Evolutionary conservation across 2,888 invertebrate genomes (phyloP).

Genomic region (Caradrina clavipalpis): DNA sequence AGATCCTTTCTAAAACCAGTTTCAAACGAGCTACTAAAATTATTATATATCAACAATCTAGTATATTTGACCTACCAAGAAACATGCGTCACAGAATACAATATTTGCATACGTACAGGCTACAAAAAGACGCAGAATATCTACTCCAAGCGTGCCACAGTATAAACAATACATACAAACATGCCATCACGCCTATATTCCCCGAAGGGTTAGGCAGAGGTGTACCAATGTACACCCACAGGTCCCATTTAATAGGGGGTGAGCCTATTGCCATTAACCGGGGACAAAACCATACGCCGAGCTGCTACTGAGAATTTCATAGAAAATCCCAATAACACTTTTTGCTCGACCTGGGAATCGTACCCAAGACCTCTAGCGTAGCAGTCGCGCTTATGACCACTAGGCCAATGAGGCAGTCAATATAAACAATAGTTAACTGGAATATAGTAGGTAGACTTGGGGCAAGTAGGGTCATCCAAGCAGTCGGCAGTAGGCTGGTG

Average conservation of each 20-base stretch:
- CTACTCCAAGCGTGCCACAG: slow-evolving; percentile 41
- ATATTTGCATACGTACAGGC: slow-evolving; percentile 12
- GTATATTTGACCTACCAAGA: background rate
- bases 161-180: slow-evolving; percentile 66
- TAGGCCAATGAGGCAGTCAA: no score
- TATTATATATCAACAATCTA: background rate
- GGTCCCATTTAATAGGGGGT: no score
- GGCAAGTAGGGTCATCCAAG: slow-evolving; percentile 9
- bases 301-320: no score
- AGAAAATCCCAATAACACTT: no score
- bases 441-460: slow-evolving; percentile 45
- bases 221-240: no score
- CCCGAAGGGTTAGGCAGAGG: no score
- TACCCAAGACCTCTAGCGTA: no score
- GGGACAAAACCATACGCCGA: no score
- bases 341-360: no score
- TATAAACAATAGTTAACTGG: slow-evolving; percentile 63
- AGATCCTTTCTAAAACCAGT: background rate
- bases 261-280: no score
- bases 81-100: slow-evolving; percentile 19
- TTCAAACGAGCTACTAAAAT: background rate
- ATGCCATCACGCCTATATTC: no score
- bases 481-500: slow-evolving; percentile 27
- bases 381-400: no score
- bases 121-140: slow-evolving; percentile 22